phyloP scores from a whole-genome alignment of 2,797 vertebrate genomes.

The Phoeniculus purpureus region DNA sequence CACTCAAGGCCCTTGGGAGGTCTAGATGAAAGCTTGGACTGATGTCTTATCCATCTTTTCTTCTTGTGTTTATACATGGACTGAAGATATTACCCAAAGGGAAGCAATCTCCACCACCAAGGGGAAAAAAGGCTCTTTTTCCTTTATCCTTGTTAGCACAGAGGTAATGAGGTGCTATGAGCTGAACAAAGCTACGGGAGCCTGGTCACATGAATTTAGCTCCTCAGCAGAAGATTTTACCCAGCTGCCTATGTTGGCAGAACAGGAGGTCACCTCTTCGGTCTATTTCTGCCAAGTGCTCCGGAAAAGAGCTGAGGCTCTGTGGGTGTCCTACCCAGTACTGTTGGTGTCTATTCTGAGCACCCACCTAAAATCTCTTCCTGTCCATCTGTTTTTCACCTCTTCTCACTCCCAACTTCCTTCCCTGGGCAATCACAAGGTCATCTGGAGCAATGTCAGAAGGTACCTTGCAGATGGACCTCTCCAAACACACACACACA shows the following conservation, averaged over 20 bases:
- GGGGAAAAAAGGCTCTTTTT: neutral
- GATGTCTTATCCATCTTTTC: neutral
- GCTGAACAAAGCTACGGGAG: neutral
- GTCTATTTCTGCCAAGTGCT: fast-evolving
- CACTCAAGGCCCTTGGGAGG: neutral
- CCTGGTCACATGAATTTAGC: neutral
- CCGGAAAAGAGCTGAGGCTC: neutral
- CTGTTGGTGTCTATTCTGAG: neutral
- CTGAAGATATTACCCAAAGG: neutral
- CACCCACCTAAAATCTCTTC: neutral
- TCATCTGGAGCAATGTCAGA: neutral
- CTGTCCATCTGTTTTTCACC: neutral
- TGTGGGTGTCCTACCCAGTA: neutral
- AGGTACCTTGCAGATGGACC: neutral
- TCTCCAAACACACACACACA: neutral
- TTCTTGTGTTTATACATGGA: neutral
- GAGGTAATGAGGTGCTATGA: neutral
- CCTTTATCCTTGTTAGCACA: neutral
- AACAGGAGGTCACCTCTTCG: neutral
- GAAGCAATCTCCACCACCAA: neutral
- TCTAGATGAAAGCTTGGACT: neutral
- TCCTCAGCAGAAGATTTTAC: neutral
- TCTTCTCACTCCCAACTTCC: neutral
- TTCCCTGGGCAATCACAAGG: neutral
- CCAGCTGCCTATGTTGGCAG: neutral